Conservation (phyloP, 2,888 invertebrate species). For the Carterocephalus palaemon region DNA sequence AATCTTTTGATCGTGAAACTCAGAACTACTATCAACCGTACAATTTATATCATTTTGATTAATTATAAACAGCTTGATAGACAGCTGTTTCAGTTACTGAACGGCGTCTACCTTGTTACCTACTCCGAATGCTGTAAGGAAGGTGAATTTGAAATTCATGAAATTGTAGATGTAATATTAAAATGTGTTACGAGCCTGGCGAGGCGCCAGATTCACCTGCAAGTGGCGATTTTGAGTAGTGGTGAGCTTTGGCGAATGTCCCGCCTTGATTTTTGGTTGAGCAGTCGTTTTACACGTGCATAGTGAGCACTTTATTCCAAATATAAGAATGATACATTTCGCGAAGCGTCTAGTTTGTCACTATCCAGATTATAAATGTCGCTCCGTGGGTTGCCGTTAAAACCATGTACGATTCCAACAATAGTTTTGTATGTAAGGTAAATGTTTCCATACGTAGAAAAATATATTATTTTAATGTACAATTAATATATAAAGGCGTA, state of each 20-base stretch:
- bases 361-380: background rate
- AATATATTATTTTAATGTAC: background rate
- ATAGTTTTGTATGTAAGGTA: no score
- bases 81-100: background rate
- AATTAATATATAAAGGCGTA: background rate
- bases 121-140: constrained; percentile 1
- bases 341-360: background rate
- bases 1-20: no score
- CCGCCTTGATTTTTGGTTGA: constrained; percentile 19
- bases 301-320: constrained; percentile 17
- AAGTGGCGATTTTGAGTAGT: constrained; percentile 25
- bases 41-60: no score
- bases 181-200: constrained; percentile 29
- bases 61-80: background rate
- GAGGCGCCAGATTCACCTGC: constrained; percentile 32
- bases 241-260: constrained; percentile 23
- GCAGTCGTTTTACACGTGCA: constrained; percentile 12
- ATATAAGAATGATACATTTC: constrained; percentile 17
- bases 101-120: background rate
- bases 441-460: no score
- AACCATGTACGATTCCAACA: no score
- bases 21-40: no score
- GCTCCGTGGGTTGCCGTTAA: constrained; percentile 2
- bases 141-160: constrained; percentile 5
- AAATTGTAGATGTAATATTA: constrained; percentile 11